These are phyloP conservation scores for Heteronetta atricapilla DNA, from an alignment of 2,113 vertebrate genomes.

Conservation along the genomic window DNA sequence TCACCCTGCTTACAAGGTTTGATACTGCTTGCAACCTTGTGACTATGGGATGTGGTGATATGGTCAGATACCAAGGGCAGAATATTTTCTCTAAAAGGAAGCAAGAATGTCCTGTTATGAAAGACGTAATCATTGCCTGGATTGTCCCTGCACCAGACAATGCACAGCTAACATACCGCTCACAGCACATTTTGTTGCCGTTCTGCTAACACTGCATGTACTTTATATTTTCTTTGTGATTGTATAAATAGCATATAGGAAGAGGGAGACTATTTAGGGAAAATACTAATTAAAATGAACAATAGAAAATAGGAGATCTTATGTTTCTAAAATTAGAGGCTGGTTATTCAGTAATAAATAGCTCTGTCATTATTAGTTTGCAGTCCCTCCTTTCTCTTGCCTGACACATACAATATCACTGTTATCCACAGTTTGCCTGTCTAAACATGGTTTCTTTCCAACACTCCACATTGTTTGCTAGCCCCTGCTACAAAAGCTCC, in stretches of 20 bases:
- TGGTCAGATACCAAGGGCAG: background rate
- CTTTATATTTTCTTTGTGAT: slow-evolving; percentile 70
- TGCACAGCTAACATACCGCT: slow-evolving; percentile 20
- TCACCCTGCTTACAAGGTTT: background rate
- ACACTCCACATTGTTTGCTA: slow-evolving; percentile 62
- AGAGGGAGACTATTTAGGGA: slow-evolving; percentile 75
- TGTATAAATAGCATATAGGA: slow-evolving; percentile 79
- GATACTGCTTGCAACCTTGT: background rate
- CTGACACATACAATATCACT: slow-evolving; percentile 64
- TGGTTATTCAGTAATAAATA: slow-evolving; percentile 77
- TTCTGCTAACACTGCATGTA: slow-evolving; percentile 71
- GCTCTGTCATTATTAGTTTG: slow-evolving; percentile 75
- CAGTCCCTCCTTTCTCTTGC: slow-evolving; percentile 57
- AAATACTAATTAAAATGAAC: slow-evolving; percentile 85
- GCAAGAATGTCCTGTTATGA: slow-evolving; percentile 5
- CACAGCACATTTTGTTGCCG: slow-evolving; percentile 10
- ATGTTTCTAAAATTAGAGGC: slow-evolving; percentile 80
- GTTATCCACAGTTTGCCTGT: slow-evolving; percentile 70
- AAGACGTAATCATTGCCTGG: slow-evolving; percentile 26
- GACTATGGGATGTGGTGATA: background rate
- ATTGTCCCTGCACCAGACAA: slow-evolving; percentile 45
- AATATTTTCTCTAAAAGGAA: background rate
- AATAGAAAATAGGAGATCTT: slow-evolving; percentile 74
- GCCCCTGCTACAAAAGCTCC: slow-evolving; percentile 51
- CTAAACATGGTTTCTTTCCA: slow-evolving; percentile 74